Percentiles rank a stretch among this genome's conserved stretches.
These are phyloP conservation scores for Copidosoma aretas DNA, from an alignment of 2,888 invertebrate species.

Conservation along the genomic window DNA sequence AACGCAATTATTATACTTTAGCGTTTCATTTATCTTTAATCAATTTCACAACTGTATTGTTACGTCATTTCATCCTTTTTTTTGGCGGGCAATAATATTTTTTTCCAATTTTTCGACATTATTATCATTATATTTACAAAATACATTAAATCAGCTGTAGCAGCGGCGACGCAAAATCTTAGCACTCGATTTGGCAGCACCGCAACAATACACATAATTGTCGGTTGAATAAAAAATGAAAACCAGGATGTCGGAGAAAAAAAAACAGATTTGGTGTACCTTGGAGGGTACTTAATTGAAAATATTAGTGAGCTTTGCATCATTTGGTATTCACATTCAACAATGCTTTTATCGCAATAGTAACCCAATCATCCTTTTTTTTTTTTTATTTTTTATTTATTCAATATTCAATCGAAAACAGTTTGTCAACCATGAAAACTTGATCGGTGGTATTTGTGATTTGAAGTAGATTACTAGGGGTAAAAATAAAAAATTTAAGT, in stretches of 20 bases:
- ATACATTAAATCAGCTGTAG: slow-evolving; percentile 19
- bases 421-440: too few species aligned
- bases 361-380: slow-evolving; percentile 33
- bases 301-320: slow-evolving; percentile 22
- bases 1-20: slow-evolving; percentile 28
- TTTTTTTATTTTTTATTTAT: background rate
- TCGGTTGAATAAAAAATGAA: slow-evolving; percentile 26
- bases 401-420: slow-evolving; percentile 17
- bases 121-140: slow-evolving; percentile 37
- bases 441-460: too few species aligned
- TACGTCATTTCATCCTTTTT: slow-evolving; percentile 10
- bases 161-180: background rate
- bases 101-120: slow-evolving; percentile 34
- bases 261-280: slow-evolving; percentile 11
- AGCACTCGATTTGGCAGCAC: slow-evolving; percentile 1
- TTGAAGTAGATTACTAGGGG: background rate
- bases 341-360: slow-evolving; percentile 31
- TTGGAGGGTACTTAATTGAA: slow-evolving; percentile 7
- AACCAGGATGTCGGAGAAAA: slow-evolving; percentile 17
- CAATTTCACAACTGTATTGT: slow-evolving; percentile 29
- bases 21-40: slow-evolving; percentile 22
- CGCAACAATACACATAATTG: slow-evolving; percentile 20
- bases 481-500: slow-evolving; percentile 16
- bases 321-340: slow-evolving; percentile 38
- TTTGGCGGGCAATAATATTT: slow-evolving; percentile 13